Evolutionary conservation across 2,888 invertebrate species (phyloP).

Genomic region (Ceramica pisi): DNA sequence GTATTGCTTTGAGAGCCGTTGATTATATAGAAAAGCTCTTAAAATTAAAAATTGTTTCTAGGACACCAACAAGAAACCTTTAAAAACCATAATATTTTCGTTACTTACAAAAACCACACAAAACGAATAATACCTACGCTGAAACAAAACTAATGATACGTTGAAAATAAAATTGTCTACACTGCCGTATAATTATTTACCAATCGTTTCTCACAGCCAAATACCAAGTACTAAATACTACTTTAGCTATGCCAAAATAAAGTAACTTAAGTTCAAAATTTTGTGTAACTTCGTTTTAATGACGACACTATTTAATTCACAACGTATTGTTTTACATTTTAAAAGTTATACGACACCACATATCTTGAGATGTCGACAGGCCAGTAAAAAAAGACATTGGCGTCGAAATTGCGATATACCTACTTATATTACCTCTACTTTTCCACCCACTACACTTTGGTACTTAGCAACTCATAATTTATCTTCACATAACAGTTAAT

Average conservation of each 20-base stretch:
- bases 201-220: constrained; percentile 49
- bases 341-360: constrained; percentile 51
- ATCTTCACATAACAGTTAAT: constrained; percentile 51
- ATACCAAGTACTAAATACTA: constrained; percentile 39
- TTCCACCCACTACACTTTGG: constrained; percentile 37
- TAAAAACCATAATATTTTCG: background rate
- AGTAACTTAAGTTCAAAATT: constrained; percentile 41
- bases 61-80: background rate
- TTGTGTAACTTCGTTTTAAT: constrained; percentile 59
- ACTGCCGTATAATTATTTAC: constrained; percentile 51
- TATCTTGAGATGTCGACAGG: constrained; percentile 64
- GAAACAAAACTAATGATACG: constrained; percentile 25
- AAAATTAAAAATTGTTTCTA: background rate
- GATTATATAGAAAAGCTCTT: background rate
- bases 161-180: constrained; percentile 22
- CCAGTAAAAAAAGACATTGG: constrained; percentile 53
- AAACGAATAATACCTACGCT: background rate
- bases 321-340: constrained; percentile 69
- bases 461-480: constrained; percentile 28
- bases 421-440: constrained; percentile 19
- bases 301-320: constrained; percentile 61
- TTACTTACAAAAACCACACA: constrained; percentile 9
- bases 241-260: constrained; percentile 25
- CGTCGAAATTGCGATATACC: constrained; percentile 59
- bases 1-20: background rate